Conservation (phyloP, 2,888 invertebrate genomes). For the Enchytraeus crypticus region DNA sequence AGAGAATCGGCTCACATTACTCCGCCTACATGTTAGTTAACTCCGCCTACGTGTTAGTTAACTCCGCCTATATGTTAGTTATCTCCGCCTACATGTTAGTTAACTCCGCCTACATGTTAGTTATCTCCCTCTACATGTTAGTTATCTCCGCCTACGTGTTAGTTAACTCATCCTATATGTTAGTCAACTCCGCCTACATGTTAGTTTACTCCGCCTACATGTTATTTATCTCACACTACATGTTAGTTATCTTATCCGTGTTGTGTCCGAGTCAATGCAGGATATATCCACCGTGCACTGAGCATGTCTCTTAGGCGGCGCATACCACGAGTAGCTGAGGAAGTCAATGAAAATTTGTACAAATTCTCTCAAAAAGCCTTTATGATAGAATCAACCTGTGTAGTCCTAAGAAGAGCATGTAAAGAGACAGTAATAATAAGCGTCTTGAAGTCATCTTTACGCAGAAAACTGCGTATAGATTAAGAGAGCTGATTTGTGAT, state of each 20-base stretch:
- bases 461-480: no score
- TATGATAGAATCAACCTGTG: no score
- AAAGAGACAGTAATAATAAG: no score
- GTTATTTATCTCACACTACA: background rate
- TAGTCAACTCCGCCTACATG: background rate
- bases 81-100: background rate
- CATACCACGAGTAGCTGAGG: no score
- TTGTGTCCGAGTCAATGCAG: no score
- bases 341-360: no score
- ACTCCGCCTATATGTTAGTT: background rate
- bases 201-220: background rate
- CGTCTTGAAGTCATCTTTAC: no score
- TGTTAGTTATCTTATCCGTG: background rate
- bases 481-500: no score
- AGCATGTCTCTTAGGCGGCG: no score
- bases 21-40: constrained; percentile 77
- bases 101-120: background rate
- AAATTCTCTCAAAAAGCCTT: no score
- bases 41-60: background rate
- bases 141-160: background rate
- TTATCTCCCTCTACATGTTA: background rate
- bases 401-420: no score
- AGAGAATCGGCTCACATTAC: constrained; percentile 93
- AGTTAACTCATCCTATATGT: background rate
- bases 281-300: no score